Evolutionary conservation across 2,797 vertebrate species (phyloP).

Genomic region (Zenarchopterus dispar): DNA sequence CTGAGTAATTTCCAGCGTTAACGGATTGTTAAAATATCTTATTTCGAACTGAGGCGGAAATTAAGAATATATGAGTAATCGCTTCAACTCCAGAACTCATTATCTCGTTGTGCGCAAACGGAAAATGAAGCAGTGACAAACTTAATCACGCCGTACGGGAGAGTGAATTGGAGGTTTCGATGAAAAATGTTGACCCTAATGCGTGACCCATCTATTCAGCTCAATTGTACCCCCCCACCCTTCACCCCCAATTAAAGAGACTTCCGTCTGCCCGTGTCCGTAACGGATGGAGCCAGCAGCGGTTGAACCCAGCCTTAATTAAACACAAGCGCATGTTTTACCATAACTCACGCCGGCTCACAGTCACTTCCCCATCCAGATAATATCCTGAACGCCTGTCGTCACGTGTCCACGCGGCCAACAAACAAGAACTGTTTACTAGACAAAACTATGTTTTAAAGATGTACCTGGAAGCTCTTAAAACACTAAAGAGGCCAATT

Average conservation of each 20-base stretch:
- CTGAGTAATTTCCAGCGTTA: constrained; percentile 26
- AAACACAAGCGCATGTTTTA: constrained; percentile 74
- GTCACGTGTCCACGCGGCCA: constrained; percentile 25
- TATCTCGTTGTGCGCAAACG: constrained; percentile 61
- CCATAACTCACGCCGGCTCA: constrained; percentile 47
- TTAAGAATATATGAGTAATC: constrained; percentile 60
- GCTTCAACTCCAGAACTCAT: constrained; percentile 67
- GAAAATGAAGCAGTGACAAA: constrained; percentile 70
- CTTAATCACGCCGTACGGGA: constrained; percentile 57
- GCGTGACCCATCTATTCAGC: constrained; percentile 66
- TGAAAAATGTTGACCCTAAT: constrained; percentile 73
- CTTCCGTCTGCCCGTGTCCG: constrained; percentile 58
- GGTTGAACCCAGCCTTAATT: constrained; percentile 77
- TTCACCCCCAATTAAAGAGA: constrained; percentile 72
- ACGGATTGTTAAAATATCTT: constrained; percentile 26
- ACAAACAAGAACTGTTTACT: constrained; percentile 40
- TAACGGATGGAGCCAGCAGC: constrained; percentile 65
- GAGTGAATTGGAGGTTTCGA: constrained; percentile 51
- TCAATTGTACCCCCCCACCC: constrained; percentile 47
- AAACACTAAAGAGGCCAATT: constrained; percentile 54
- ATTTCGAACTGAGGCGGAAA: constrained; percentile 39
- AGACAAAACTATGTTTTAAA: constrained; percentile 32
- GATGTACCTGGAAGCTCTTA: constrained; percentile 47
- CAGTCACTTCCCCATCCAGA: constrained; percentile 37
- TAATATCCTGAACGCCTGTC: constrained; percentile 58